Evolutionary conservation across 2,797 vertebrate species (phyloP).

Genomic region (Poecilia gillii): DNA sequence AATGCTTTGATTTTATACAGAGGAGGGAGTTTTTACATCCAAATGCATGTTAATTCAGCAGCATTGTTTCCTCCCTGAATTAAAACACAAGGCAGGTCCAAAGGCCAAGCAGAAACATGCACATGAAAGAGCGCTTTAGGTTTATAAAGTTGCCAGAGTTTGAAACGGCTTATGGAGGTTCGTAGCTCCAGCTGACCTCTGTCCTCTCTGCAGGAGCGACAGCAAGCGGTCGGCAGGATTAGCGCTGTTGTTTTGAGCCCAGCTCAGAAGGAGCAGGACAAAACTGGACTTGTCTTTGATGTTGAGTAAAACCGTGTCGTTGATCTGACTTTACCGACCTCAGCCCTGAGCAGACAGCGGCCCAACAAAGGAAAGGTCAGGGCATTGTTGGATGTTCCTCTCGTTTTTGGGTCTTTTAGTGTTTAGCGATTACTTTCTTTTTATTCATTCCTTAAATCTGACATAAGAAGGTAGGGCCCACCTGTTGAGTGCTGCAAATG

Average conservation of each 20-base stretch:
- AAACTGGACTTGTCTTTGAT: constrained; percentile 77
- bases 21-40: constrained; percentile 25
- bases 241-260: constrained; percentile 64
- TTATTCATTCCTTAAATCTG: constrained; percentile 18
- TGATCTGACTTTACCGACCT: constrained; percentile 76
- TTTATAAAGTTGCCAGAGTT: constrained; percentile 43
- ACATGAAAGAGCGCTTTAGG: constrained; percentile 59
- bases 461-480: constrained; percentile 11
- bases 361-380: constrained; percentile 59
- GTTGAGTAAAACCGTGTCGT: constrained; percentile 49
- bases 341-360: constrained; percentile 45
- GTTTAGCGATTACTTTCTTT: constrained; percentile 44
- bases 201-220: constrained; percentile 40
- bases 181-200: constrained; percentile 62
- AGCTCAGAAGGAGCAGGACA: constrained; percentile 57
- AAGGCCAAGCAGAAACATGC: constrained; percentile 30
- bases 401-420: constrained; percentile 41
- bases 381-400: constrained; percentile 44
- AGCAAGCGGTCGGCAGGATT: constrained; percentile 61
- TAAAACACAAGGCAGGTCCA: constrained; percentile 36
- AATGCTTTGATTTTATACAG: constrained; percentile 26
- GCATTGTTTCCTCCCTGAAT: constrained; percentile 23
- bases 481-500: background rate
- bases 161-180: constrained; percentile 53
- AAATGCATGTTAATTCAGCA: constrained; percentile 8